Evolutionary conservation across 2,888 invertebrate genomes (phyloP).

Genomic region (Mythimna ferrago): DNA sequence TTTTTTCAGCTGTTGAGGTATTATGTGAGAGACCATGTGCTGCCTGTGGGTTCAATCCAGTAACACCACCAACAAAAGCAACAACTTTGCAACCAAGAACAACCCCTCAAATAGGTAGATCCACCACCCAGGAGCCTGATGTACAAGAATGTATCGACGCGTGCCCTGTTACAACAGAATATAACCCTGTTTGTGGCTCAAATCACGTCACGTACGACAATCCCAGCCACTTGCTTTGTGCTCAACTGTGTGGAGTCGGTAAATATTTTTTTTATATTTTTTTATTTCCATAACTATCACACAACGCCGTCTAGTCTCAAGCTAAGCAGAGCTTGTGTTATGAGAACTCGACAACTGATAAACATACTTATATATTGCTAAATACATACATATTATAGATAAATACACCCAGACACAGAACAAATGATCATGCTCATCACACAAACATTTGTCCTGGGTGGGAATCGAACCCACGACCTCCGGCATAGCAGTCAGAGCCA

Average conservation of each 20-base stretch:
- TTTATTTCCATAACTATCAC: too few species aligned
- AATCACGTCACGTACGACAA: constrained; percentile 80
- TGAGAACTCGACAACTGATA: too few species aligned
- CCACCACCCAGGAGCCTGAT: constrained; percentile 16
- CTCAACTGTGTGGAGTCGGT: constrained; percentile 81
- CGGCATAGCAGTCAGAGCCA: too few species aligned
- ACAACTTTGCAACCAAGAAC: constrained; percentile 11
- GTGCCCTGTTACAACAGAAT: constrained; percentile 78
- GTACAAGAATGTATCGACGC: constrained; percentile 48
- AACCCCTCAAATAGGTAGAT: constrained; percentile 4
- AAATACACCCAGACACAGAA: too few species aligned
- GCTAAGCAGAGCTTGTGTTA: too few species aligned
- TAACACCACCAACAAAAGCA: constrained; percentile 10
- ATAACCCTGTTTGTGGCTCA: constrained; percentile 86
- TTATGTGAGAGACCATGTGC: constrained; percentile 54
- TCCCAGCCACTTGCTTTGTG: constrained; percentile 79
- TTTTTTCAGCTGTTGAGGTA: constrained; percentile 49
- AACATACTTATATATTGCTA: too few species aligned
- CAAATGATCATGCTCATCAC: too few species aligned
- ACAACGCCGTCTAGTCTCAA: too few species aligned
- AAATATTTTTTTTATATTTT: constrained; percentile 41
- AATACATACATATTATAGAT: too few species aligned
- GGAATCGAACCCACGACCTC: too few species aligned
- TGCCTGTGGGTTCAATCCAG: constrained; percentile 33
- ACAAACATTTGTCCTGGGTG: too few species aligned